Percentiles rank a stretch among this genome's conserved stretches.
Evolutionary conservation across 37 sponge, comb jelly and placozoan species (phyloP).

Genomic region (Oopsacas minuta): DNA sequence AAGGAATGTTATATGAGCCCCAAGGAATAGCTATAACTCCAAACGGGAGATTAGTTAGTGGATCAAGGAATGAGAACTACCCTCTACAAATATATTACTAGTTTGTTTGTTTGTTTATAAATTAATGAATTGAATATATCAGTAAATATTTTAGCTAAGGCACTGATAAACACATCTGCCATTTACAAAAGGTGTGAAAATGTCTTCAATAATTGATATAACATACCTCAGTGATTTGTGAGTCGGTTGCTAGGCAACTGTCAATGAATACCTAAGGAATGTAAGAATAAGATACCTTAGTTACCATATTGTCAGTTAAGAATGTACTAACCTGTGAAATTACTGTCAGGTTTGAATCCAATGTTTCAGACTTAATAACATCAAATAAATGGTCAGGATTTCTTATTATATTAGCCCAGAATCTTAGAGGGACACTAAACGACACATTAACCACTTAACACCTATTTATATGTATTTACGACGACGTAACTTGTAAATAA

Average conservation of each 20-base stretch:
- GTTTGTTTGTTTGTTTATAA: too few species aligned
- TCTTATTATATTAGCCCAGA: constrained; percentile 93
- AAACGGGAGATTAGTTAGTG: too few species aligned
- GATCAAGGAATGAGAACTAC: too few species aligned
- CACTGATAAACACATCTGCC: too few species aligned
- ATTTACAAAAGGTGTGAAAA: too few species aligned
- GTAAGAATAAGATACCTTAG: constrained; percentile 28
- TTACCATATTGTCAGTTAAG: too few species aligned
- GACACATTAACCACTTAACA: background rate
- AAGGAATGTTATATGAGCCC: too few species aligned
- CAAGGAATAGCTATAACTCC: too few species aligned
- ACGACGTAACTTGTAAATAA: background rate
- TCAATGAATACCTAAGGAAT: constrained; percentile 40
- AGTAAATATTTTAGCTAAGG: too few species aligned
- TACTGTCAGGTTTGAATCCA: constrained; percentile 76
- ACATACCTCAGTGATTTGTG: background rate
- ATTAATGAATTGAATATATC: too few species aligned
- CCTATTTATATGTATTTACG: background rate
- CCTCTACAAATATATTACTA: too few species aligned
- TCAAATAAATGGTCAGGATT: constrained; percentile 96
- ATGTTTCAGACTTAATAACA: constrained; percentile 74
- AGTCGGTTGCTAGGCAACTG: background rate
- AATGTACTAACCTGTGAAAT: constrained; percentile 65
- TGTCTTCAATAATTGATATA: background rate
- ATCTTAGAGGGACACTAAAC: constrained; percentile 64